These are phyloP conservation scores for Austrolebias charrua DNA, from an alignment of 2,797 vertebrate species.

Conservation along the genomic window DNA sequence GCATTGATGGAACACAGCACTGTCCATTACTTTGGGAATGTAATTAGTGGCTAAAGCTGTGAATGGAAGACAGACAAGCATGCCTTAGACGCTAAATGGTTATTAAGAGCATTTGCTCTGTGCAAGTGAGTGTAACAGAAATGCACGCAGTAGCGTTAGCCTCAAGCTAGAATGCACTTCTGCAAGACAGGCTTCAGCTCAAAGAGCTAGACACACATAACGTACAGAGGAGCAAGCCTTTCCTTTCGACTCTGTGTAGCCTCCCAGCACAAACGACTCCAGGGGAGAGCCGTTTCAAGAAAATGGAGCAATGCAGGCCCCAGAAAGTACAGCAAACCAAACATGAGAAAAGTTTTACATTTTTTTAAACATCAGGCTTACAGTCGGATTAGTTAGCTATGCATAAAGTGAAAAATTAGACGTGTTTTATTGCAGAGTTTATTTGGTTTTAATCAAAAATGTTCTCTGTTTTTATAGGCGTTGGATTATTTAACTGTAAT, in stretches of 20 bases:
- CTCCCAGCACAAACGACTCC: slow-evolving; percentile 7
- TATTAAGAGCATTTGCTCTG: slow-evolving; percentile 77
- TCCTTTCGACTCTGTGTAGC: slow-evolving; percentile 20
- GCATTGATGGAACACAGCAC: slow-evolving; percentile 71
- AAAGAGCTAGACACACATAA: slow-evolving; percentile 25
- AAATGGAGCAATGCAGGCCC: slow-evolving; percentile 16
- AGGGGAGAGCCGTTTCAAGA: slow-evolving; percentile 12
- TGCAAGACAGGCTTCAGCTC: slow-evolving; percentile 35
- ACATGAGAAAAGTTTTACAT: neutral
- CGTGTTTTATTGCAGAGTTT: neutral
- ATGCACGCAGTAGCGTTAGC: slow-evolving; percentile 52
- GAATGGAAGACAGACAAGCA: slow-evolving; percentile 72
- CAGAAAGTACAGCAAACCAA: neutral
- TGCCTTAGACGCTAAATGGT: slow-evolving; percentile 80
- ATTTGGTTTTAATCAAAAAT: neutral
- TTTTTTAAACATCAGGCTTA: neutral
- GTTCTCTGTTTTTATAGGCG: neutral
- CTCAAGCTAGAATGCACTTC: slow-evolving; percentile 48
- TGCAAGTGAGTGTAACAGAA: slow-evolving; percentile 66
- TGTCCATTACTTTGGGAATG: slow-evolving; percentile 74
- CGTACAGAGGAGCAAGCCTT: slow-evolving; percentile 32
- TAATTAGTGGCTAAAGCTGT: slow-evolving; percentile 75
- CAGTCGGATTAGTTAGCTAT: neutral
- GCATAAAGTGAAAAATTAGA: neutral
- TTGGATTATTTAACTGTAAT: neutral